Base-by-base conservation (phyloP, 2,797 vertebrate genomes). In the Chrosomus eos region DNA sequence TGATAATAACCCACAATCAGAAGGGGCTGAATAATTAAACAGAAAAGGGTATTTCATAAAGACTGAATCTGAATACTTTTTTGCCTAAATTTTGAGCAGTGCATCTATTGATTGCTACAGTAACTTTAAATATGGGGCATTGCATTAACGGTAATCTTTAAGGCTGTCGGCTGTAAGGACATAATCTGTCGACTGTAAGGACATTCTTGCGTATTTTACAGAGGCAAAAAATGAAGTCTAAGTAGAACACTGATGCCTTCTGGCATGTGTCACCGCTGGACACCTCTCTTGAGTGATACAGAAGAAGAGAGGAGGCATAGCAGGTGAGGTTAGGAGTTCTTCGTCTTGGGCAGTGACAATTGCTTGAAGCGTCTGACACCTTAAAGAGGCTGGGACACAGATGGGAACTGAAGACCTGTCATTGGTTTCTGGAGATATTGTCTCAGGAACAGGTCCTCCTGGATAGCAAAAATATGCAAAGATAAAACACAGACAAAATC, bases 201-300 rank as follows among this genome's bases (percentile, higher is more conserved):
- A 71, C 74, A 38, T 62, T 85, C 40, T 80, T 85, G 38, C 21
- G 74, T 83, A 31, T 62, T n/a, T 72, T 67, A 71, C 51, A 48
- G 45, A 45, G 60, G 53, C n/a, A 68, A 60, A 67, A 81, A 82
- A 82, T 58, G 51, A 51, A 71, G 28, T 82, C 51, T 82, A 84
- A 84, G 83, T 85, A 80, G 83, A 85, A 85, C 83, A 85, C 43
- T 85, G 55, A 72, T 85, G 67, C 67, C 76, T 40, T 72, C 55
- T 58, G 83, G 83, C 83, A 85, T 48, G 76, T 79, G 83, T 33
- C 83, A 84, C 19, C 0, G 1, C 48, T 70, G 64, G 64, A 67
- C 73, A 84, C 28, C 53, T 84, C 83, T 84, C 83, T 26, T 78
- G 74, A 83, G 81, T 83, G 81, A 84, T 36, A 55, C 7, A 78